Conservation (phyloP, 2,888 invertebrate species). For the Caenorhabditis uteleia region DNA sequence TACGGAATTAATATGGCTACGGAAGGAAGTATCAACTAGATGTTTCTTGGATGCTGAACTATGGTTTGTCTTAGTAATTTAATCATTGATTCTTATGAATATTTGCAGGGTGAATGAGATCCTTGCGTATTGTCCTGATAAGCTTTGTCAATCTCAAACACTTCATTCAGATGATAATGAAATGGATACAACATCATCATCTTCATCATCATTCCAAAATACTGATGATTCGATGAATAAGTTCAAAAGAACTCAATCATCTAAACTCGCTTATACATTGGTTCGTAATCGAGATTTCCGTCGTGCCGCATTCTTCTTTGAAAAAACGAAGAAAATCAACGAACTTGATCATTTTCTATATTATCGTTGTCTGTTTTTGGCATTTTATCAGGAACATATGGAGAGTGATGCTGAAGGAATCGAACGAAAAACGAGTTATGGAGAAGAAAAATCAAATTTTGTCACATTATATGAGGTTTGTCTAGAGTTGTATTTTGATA, state of each 20-base stretch:
- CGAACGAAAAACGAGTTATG: conserved; percentile 40
- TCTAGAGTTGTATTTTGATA: background rate
- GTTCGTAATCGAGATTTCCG: conserved; percentile 48
- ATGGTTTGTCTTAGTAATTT: conserved; percentile 39
- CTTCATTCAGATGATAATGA: conserved; percentile 1
- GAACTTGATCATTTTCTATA: conserved; percentile 81
- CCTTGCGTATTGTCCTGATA: conserved; percentile 27
- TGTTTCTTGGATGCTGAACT: conserved; percentile 53
- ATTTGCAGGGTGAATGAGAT: conserved; percentile 21
- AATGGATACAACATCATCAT: background rate
- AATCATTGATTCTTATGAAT: background rate
- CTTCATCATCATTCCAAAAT: background rate
- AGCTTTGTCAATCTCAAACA: conserved; percentile 6
- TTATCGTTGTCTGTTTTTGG: conserved; percentile 70
- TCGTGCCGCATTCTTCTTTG: conserved; percentile 75
- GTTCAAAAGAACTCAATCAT: conserved; percentile 1
- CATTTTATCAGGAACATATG: conserved; percentile 37
- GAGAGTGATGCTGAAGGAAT: conserved; percentile 53
- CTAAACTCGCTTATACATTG: conserved; percentile 17
- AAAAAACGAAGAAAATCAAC: conserved; percentile 36
- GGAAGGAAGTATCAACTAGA: conserved; percentile 43
- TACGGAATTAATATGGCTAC: conserved; percentile 56
- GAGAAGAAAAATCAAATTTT: conserved; percentile 15
- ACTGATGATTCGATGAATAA: conserved; percentile 3
- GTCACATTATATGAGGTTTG: background rate